These are phyloP conservation scores for Aradophagus sp. DNA, from an alignment of 1,140 invertebrate genomes.

Conservation along the genomic window DNA sequence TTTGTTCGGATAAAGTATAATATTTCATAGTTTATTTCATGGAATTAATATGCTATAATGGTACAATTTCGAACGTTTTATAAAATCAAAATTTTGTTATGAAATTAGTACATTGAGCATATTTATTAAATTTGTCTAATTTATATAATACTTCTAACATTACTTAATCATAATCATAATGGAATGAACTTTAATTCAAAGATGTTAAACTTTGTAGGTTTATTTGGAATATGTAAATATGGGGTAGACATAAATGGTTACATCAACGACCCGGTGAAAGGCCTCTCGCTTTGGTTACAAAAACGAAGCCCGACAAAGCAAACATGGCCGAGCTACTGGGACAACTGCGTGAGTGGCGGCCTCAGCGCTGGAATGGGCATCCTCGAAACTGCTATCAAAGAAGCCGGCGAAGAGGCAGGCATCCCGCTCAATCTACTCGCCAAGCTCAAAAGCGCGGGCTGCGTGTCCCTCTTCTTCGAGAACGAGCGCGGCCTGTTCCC, in stretches of 20 bases:
- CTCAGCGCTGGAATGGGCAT: slow-evolving; percentile 90
- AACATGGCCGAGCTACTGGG: slow-evolving; percentile 96
- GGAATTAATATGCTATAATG: too few species aligned
- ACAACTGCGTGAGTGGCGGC: slow-evolving; percentile 96
- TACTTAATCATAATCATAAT: too few species aligned
- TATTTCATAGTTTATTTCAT: too few species aligned
- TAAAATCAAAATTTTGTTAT: too few species aligned
- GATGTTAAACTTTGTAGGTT: too few species aligned
- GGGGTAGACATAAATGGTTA: slow-evolving; percentile 97
- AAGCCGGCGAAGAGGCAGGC: slow-evolving; percentile 95
- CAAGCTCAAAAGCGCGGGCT: slow-evolving; percentile 85
- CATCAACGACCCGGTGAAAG: slow-evolving; percentile 86
- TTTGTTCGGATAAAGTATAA: too few species aligned
- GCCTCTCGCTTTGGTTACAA: slow-evolving; percentile 94
- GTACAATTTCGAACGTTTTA: too few species aligned
- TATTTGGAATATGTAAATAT: slow-evolving; percentile 95
- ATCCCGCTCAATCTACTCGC: slow-evolving; percentile 83
- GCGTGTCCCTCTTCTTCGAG: slow-evolving; percentile 93
- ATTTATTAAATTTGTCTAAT: too few species aligned
- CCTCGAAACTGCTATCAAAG: slow-evolving; percentile 91
- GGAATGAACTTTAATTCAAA: too few species aligned
- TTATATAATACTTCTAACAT: too few species aligned
- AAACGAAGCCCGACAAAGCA: slow-evolving; percentile 92
- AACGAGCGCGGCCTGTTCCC: slow-evolving; percentile 93
- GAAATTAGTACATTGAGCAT: too few species aligned